Percentiles rank a stretch among this genome's conserved stretches.
Evolutionary conservation across 2,888 invertebrate genomes (phyloP).

Genomic region (Dicranocentrus wangi): DNA sequence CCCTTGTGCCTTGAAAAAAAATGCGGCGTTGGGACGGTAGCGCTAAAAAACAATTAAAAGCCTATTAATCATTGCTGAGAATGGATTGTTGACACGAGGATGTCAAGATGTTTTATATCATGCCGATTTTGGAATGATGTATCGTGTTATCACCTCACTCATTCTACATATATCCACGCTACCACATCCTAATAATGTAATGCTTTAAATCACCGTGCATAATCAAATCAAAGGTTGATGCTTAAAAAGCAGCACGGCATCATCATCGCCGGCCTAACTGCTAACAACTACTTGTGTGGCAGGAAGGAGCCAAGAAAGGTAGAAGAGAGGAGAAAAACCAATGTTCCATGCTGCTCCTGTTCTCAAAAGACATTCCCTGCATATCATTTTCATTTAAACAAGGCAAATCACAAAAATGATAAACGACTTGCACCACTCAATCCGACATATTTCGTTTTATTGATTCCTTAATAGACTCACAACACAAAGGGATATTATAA

Average conservation of each 20-base stretch:
- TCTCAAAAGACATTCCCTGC: slow-evolving; percentile 2
- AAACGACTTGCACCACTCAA: slow-evolving; percentile 31
- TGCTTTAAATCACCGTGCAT: slow-evolving; percentile 24
- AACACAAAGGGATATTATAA: too few relatives aligned
- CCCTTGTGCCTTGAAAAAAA: too few relatives aligned
- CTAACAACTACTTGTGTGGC: slow-evolving; percentile 38
- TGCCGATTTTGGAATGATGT: slow-evolving; percentile 60
- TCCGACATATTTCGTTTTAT: slow-evolving; percentile 27
- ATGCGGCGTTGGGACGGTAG: slow-evolving; percentile 25
- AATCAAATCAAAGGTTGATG: slow-evolving; percentile 43
- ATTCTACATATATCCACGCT: background rate
- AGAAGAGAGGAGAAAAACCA: slow-evolving; percentile 17
- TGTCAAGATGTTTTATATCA: slow-evolving; percentile 60
- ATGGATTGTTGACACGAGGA: slow-evolving; percentile 50
- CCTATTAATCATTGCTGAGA: slow-evolving; percentile 50
- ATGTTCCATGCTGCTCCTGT: background rate
- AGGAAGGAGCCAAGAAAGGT: slow-evolving; percentile 29
- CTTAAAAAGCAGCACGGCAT: too few relatives aligned
- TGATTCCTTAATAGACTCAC: too few relatives aligned
- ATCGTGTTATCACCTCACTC: slow-evolving; percentile 53
- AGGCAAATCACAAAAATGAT: slow-evolving; percentile 22
- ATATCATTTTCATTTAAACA: slow-evolving; percentile 32
- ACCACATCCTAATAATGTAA: slow-evolving; percentile 15
- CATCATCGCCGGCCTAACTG: background rate
- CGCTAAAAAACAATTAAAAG: slow-evolving; percentile 52